Conservation (phyloP, 2,888 invertebrate genomes). For the Thelaira solivaga region DNA sequence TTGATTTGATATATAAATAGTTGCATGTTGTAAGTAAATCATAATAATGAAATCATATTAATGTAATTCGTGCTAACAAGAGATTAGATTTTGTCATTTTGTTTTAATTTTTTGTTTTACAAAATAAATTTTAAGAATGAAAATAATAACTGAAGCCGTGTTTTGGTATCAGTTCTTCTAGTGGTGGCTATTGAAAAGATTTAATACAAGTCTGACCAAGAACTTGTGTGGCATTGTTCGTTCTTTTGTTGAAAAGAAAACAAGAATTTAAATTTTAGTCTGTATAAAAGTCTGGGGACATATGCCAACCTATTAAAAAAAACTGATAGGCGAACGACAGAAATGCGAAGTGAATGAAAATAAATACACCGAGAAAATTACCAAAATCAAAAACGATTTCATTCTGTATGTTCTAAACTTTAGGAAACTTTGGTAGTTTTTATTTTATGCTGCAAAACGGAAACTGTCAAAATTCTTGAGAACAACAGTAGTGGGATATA, state of each 20-base stretch:
- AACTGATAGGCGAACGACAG: background rate
- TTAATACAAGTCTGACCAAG: conserved; percentile 18
- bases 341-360: no score
- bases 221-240: conserved; percentile 52
- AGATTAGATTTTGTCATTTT: conserved; percentile 30
- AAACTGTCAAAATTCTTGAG: no score
- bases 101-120: conserved; percentile 9
- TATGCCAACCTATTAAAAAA: background rate
- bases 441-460: no score
- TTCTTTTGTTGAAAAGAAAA: background rate
- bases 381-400: no score
- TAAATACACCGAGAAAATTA: no score
- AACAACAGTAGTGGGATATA: no score
- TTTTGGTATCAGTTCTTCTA: conserved; percentile 4
- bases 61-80: conserved; percentile 43
- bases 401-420: no score
- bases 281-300: background rate
- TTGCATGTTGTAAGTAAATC: background rate
- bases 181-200: conserved; percentile 2
- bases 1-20: conserved; percentile 34
- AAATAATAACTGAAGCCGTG: conserved; percentile 23
- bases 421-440: no score
- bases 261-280: background rate
- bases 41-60: conserved; percentile 14
- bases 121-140: conserved; percentile 22